These are phyloP conservation scores for Dasyornis broadbenti DNA, from an alignment of 2,113 vertebrate species.

Conservation along the genomic window DNA sequence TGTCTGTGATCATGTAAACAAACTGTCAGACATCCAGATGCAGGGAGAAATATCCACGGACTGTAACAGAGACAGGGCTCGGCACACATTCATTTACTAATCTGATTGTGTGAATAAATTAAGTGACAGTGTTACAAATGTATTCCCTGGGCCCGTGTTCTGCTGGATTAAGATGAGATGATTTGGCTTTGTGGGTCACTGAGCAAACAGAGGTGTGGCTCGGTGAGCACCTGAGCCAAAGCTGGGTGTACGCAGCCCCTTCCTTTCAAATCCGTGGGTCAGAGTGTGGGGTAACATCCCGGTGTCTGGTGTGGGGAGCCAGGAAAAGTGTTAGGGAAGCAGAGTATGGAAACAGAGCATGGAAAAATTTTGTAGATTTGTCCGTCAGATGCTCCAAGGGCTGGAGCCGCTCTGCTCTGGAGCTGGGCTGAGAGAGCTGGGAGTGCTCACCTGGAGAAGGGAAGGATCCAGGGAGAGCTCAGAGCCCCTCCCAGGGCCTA, in stretches of 20 bases:
- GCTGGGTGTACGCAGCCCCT: neutral
- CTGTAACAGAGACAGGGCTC: neutral
- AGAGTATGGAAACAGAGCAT: neutral
- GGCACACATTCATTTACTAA: neutral
- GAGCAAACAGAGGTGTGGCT: neutral
- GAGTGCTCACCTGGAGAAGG: accelerated
- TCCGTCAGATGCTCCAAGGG: neutral
- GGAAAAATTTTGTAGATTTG: neutral
- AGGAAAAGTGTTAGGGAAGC: neutral
- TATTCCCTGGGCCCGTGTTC: neutral
- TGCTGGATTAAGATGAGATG: neutral
- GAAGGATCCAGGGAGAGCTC: neutral
- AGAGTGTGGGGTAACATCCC: accelerated
- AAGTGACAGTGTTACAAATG: neutral
- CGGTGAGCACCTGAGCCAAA: neutral
- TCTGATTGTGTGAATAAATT: constrained; percentile 7
- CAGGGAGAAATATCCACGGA: constrained; percentile 22
- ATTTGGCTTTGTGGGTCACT: neutral
- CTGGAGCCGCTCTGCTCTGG: neutral
- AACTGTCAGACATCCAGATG: constrained; percentile 47
- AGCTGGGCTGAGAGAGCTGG: neutral
- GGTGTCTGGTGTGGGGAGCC: neutral
- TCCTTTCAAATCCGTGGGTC: neutral
- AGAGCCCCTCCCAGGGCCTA: neutral
- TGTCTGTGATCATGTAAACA: constrained; percentile 53